These are phyloP conservation scores for Smutsia temminckii DNA, from an alignment of 2,797 vertebrate genomes.

Conservation along the genomic window DNA sequence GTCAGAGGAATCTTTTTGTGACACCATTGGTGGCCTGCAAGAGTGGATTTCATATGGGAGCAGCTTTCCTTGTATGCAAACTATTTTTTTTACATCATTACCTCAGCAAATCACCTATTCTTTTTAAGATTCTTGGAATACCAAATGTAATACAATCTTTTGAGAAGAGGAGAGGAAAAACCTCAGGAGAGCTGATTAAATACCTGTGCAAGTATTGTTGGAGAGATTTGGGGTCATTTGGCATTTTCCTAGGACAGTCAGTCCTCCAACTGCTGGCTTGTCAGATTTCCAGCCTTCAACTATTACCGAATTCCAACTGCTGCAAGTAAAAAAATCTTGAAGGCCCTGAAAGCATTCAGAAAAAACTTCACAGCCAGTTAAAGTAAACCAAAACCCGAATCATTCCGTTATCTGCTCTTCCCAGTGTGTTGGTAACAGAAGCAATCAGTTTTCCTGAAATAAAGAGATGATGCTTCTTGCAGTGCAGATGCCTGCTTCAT, in stretches of 20 bases:
- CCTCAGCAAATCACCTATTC: neutral
- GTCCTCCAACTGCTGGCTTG: neutral
- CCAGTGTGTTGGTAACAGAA: neutral
- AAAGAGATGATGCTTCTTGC: neutral
- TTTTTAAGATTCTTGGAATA: slow-evolving; percentile 32
- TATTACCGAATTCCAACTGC: neutral
- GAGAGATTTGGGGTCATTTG: slow-evolving; percentile 1
- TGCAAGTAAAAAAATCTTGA: neutral
- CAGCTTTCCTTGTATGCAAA: neutral
- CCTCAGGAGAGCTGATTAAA: neutral
- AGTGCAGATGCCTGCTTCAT: neutral
- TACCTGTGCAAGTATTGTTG: neutral
- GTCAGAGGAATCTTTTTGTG: neutral
- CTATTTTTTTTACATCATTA: neutral
- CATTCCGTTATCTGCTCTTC: neutral
- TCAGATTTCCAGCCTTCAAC: slow-evolving; percentile 41
- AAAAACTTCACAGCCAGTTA: neutral
- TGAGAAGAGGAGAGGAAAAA: neutral
- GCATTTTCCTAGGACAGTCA: neutral
- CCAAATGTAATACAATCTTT: neutral
- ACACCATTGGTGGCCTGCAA: neutral
- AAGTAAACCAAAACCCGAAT: slow-evolving; percentile 25
- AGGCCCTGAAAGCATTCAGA: neutral
- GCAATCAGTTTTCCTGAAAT: neutral
- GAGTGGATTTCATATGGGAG: neutral